phyloP scores from a whole-genome alignment of 2,888 invertebrate genomes.

The Heliothis peltigera region DNA sequence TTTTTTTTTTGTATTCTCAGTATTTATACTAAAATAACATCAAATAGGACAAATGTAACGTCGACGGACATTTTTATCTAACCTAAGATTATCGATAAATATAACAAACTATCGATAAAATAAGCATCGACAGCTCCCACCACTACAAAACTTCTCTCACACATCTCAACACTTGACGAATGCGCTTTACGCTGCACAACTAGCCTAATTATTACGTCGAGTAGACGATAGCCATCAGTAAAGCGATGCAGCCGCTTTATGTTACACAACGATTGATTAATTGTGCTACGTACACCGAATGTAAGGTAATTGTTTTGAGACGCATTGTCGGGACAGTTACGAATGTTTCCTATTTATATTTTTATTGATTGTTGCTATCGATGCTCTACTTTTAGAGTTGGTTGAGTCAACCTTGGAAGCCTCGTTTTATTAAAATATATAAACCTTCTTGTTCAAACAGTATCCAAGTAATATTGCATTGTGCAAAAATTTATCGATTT shows the following conservation, averaged over 20 bases:
- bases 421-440: background rate
- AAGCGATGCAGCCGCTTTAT: conserved; percentile 56
- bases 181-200: conserved; percentile 79
- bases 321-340: conserved; percentile 32
- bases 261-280: conserved; percentile 61
- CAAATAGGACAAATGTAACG: no score
- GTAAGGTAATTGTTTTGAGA: conserved; percentile 60
- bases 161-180: conserved; percentile 83
- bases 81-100: no score
- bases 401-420: background rate
- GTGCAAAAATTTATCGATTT: no score
- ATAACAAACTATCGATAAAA: conserved; percentile 32
- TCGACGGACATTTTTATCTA: no score
- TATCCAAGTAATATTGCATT: no score
- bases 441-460: no score
- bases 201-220: conserved; percentile 72
- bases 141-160: conserved; percentile 61
- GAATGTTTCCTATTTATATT: conserved; percentile 53
- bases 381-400: conserved; percentile 32
- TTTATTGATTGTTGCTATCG: conserved; percentile 38
- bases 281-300: conserved; percentile 54
- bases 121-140: conserved; percentile 54
- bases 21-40: background rate
- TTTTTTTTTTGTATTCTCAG: conserved; percentile 8
- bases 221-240: conserved; percentile 43